Evolutionary conservation across 2,888 invertebrate genomes (phyloP).

Genomic region (Drosophila planitibia): DNA sequence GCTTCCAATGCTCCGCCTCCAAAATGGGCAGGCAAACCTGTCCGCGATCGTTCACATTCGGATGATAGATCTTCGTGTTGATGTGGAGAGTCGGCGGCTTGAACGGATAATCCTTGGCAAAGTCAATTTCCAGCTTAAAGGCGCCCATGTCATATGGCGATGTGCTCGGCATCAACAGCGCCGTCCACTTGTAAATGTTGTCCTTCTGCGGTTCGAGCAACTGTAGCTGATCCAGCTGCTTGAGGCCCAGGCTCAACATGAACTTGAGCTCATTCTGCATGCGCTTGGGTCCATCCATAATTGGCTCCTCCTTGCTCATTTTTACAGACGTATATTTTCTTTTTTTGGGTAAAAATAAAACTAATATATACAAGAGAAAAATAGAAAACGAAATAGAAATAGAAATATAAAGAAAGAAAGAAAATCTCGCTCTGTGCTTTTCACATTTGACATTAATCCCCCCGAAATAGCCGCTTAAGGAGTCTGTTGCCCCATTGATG

Average conservation of each 20-base stretch:
- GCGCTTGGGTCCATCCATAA: constrained; percentile 81
- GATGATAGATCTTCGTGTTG: constrained; percentile 99
- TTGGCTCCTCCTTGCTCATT: constrained; percentile 47
- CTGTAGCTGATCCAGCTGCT: constrained; percentile 92
- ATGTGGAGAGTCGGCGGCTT: constrained; percentile 99
- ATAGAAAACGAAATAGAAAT: constrained; percentile 15
- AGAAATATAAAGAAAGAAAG: constrained; percentile 40
- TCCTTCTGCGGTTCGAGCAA: constrained; percentile 97
- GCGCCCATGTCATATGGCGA: constrained; percentile 99
- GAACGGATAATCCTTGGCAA: constrained; percentile 99
- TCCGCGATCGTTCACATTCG: constrained; percentile 99
- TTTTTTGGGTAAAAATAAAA: not conserved
- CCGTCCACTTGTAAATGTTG: constrained; percentile 98
- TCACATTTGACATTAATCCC: constrained; percentile 77
- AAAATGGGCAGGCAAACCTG: constrained; percentile 99
- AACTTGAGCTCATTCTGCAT: constrained; percentile 93
- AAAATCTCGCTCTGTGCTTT: constrained; percentile 42
- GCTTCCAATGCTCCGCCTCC: constrained; percentile 99
- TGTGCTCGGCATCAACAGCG: constrained; percentile 97
- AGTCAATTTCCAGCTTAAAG: constrained; percentile 98
- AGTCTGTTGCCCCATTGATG: constrained; percentile 51
- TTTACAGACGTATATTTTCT: not conserved
- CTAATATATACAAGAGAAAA: not conserved
- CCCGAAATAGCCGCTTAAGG: constrained; percentile 68
- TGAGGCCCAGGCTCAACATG: constrained; percentile 92